A percentile compares a stretch with the other conserved stretches of the same genome.
These are phyloP conservation scores for Julus scanicus DNA, from an alignment of 2,888 invertebrate species.

Conservation along the genomic window DNA sequence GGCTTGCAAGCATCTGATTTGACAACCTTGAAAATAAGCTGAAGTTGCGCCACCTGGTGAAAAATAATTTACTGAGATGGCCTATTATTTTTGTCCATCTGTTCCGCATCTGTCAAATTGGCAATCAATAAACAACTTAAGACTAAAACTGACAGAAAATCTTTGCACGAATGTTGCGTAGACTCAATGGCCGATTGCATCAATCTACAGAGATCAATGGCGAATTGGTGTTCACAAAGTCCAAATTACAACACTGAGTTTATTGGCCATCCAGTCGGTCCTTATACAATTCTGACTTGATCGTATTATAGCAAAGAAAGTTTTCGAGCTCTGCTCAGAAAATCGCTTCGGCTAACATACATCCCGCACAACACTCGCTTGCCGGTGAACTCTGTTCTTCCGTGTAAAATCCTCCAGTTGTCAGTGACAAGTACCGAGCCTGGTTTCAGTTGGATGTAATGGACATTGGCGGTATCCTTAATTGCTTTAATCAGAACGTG, in stretches of 20 bases:
- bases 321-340: conserved; percentile 71
- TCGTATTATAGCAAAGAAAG: conserved; percentile 60
- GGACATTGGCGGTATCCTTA: conserved; percentile 46
- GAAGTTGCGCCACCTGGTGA: conserved; percentile 1
- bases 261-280: neutral
- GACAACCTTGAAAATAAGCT: neutral
- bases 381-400: conserved; percentile 77
- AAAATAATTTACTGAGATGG: neutral
- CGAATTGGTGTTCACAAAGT: neutral
- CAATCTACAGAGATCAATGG: neutral
- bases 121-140: neutral
- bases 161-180: neutral
- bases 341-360: conserved; percentile 79
- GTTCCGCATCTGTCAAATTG: neutral
- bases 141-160: neutral
- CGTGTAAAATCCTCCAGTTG: conserved; percentile 83
- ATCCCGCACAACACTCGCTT: conserved; percentile 76
- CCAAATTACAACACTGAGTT: too few species aligned
- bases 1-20: too few species aligned
- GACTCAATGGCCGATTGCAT: neutral
- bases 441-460: conserved; percentile 66
- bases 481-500: conserved; percentile 40
- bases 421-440: conserved; percentile 80
- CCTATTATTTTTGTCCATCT: neutral
- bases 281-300: neutral